Evolutionary conservation across 2,113 vertebrate species (phyloP).

Genomic region (Ptychochromis oligacanthus): DNA sequence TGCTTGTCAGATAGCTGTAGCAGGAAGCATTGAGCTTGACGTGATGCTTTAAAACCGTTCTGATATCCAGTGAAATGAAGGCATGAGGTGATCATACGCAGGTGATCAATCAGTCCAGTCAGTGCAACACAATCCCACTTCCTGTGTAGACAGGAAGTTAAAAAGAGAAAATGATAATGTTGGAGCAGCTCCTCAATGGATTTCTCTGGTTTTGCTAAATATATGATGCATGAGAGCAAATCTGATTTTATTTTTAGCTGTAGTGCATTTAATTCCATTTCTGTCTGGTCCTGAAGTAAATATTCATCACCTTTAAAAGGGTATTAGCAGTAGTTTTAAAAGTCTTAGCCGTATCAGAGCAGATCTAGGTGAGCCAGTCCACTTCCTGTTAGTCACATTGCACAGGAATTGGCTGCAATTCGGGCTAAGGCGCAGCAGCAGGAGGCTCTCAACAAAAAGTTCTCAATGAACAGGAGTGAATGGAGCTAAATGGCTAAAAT

Average conservation of each 20-base stretch:
- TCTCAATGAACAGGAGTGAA: neutral
- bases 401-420: neutral
- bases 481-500: neutral
- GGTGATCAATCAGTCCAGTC: neutral
- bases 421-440: neutral
- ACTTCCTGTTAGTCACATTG: neutral
- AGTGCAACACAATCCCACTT: neutral
- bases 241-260: neutral
- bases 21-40: neutral
- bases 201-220: neutral
- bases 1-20: neutral
- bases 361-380: neutral
- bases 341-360: neutral
- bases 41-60: too few species aligned
- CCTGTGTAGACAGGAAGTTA: neutral
- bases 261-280: neutral
- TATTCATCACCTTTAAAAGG: neutral
- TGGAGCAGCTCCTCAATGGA: neutral
- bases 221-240: neutral
- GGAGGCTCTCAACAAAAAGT: neutral
- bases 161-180: neutral
- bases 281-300: neutral
- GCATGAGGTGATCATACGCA: neutral
- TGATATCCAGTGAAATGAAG: neutral
- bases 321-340: neutral